A percentile compares a stretch with the other conserved stretches of the same genome.
Conservation (phyloP, 2,797 vertebrate species). For the Atherinosoma microstoma region DNA sequence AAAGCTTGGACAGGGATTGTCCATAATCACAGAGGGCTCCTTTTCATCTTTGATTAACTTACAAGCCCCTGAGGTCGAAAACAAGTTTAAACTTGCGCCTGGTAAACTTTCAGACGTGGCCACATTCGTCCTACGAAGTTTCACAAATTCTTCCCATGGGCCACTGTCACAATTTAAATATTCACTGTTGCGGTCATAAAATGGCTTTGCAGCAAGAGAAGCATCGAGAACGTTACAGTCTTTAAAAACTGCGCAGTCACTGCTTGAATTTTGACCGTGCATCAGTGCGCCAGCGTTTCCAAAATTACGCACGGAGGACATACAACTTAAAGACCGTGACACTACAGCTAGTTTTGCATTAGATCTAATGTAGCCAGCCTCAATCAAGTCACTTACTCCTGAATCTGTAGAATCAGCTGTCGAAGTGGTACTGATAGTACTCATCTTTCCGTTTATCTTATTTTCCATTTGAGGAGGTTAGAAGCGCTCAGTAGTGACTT, state of each 20-base stretch:
- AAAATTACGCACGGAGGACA: slow-evolving; percentile 71
- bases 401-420: slow-evolving; percentile 56
- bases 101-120: slow-evolving; percentile 39
- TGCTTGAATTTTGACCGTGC: slow-evolving; percentile 37
- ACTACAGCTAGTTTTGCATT: slow-evolving; percentile 34
- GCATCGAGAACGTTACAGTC: slow-evolving; percentile 50
- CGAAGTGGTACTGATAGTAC: slow-evolving; percentile 39
- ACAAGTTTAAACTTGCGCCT: slow-evolving; percentile 16
- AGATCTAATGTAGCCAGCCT: slow-evolving; percentile 48
- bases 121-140: slow-evolving; percentile 41
- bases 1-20: slow-evolving; percentile 55
- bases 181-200: slow-evolving; percentile 61
- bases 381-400: slow-evolving; percentile 49
- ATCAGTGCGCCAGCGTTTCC: slow-evolving; percentile 53
- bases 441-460: slow-evolving; percentile 59
- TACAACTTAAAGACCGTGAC: slow-evolving; percentile 18
- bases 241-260: slow-evolving; percentile 53
- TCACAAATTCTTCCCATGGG: slow-evolving; percentile 68
- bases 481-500: slow-evolving; percentile 20
- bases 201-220: slow-evolving; percentile 44
- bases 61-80: slow-evolving; percentile 37
- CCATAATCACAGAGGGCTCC: slow-evolving; percentile 73
- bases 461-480: slow-evolving; percentile 49
- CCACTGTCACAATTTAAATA: slow-evolving; percentile 61
- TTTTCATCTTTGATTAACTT: slow-evolving; percentile 83